Evolutionary conservation across 2,888 invertebrate genomes (phyloP), one percentile per base, ranked within the genome.

Genomic region (Kryphioiulus occultus): DNA sequence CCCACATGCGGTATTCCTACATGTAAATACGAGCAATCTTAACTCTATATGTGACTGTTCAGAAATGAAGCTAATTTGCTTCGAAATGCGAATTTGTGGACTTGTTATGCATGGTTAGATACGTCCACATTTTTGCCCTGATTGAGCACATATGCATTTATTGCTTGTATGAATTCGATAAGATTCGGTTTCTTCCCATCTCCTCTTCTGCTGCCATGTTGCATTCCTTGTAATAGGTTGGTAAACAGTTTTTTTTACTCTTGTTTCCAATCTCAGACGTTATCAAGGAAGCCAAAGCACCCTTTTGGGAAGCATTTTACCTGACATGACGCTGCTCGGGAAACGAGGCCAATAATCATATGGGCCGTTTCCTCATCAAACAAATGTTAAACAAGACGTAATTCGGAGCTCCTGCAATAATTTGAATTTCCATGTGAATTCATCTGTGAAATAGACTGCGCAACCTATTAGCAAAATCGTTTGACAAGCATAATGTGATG

Each of bases 351-450:
- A 68, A 68, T 68, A 68, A 68, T 68, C 68, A 26, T 68, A 26
- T 68, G 59, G 59, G 4, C 26, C 68, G 22, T 68, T 26, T 68
- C 68, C 68, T 68, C 68, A 68, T 68, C 68, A 68, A 68, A 68
- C 68, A 68, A 68, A 68, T 68, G 68, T 68, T 68, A 68, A 68
- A 68, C 68, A 68, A 68, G 68, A 26, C 26, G 22, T 68, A 68
- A 68, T 68, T 68, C 68, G 68, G 26, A 9, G 68, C 68, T 68
- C 9, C 22, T 68, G 68, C 68, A 68, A 68, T 68, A 68, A 68
- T 68, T 22, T 22, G 68, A 68, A 68, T 68, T 68, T 68, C 12
- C 68, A 68, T 68, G 68, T 68, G 68, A 68, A 68, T 68, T 68
- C 68, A 68, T 68, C 68, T 68, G 68, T 68, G 68, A 68, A 68